Percentiles rank a stretch among this genome's conserved stretches.
Conservation (phyloP, 2,797 vertebrate species). For the Brotogeris chrysoptera region DNA sequence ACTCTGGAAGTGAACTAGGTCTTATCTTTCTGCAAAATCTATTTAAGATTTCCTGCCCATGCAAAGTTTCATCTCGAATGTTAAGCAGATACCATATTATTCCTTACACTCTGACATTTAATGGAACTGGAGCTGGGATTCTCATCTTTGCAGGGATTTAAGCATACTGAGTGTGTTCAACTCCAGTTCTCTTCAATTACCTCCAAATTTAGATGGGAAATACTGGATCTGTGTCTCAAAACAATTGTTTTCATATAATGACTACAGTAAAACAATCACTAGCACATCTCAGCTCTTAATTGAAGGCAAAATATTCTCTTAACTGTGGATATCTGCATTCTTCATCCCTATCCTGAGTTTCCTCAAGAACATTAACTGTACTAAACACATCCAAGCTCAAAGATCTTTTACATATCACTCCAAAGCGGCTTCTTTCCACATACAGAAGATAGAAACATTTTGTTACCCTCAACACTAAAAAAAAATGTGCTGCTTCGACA, state of each 20-base stretch:
- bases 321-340: neutral
- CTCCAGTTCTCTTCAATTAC: neutral
- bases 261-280: neutral
- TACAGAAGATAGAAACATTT: neutral
- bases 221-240: neutral
- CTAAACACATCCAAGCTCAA: neutral
- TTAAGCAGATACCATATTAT: neutral
- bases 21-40: rapidly evolving
- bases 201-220: neutral
- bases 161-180: neutral
- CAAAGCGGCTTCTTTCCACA: neutral
- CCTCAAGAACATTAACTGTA: neutral
- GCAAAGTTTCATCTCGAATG: neutral
- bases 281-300: neutral
- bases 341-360: neutral
- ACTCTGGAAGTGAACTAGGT: neutral
- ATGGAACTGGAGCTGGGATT: neutral
- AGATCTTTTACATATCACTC: neutral
- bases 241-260: neutral
- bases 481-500: neutral
- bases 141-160: neutral
- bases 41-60: neutral
- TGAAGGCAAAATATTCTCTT: neutral
- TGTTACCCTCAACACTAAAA: neutral
- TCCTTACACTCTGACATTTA: neutral